Base-by-base conservation (phyloP, 2,888 invertebrate genomes). In the Catocala nupta region DNA sequence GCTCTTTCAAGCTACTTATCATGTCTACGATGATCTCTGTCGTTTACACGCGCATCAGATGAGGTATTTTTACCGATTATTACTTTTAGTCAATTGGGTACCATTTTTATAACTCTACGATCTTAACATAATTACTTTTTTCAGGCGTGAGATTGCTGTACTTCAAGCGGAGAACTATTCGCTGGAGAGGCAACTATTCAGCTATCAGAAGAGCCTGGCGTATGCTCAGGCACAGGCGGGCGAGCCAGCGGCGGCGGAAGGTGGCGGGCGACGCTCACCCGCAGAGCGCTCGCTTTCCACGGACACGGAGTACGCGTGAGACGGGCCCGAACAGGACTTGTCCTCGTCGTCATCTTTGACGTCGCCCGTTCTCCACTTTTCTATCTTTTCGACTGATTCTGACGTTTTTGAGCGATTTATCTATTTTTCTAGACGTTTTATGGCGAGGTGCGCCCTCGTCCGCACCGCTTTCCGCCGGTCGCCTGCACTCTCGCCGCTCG, bases 131-230 rank as follows among this genome's bases (percentile, higher is more conserved):
- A 0, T 4, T 10, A 13, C 36, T 63, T 77, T 66, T 77, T 93
- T 92, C 94, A 97, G 97, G 83, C 95, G 97, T 53, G 97, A 97
- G 88, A 97, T 97, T 71, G 95, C 95, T 70, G 96, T 96, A 10
- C 94, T 97, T 55, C 97, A 97, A 86, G 96, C 97, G n/a, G 97
- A 97, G 89, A 97, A 97, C 87, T 96, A 97, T 88, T 96, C 96
- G 68, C 93, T 97, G 81, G 97, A 97, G 90, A 95, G 97, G 75
- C 97, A 97, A 88, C 90, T 97, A 71, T 96, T 97, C 93, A 97
- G 96, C 88, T 97, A 97, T 86, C 97, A 97, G 90, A 96, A 97
- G 89, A 96, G 96, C 83, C 95, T 97, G 69, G 96, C 97, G 53
- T 96, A 95, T 80, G 96, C 96, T 53, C 96, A 96, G 87, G 96